Conservation (phyloP, 2,888 invertebrate species). For the Stenurella melanura region DNA sequence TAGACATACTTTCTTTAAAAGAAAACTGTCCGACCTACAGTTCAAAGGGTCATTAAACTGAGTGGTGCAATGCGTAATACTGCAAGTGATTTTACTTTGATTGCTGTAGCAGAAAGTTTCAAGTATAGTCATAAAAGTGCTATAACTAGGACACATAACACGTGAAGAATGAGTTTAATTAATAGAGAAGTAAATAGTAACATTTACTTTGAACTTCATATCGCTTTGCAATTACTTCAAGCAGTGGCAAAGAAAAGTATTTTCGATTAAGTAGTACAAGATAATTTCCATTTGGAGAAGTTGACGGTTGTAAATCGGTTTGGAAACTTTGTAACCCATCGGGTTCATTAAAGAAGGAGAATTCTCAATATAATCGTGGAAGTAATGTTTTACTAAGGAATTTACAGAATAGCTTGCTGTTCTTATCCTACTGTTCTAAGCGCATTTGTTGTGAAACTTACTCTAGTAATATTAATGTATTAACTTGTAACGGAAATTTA, state of each 20-base stretch:
- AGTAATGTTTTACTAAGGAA: not conserved
- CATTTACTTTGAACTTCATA: not conserved
- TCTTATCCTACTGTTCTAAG: not conserved
- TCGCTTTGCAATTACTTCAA: not conserved
- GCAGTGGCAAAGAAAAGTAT: not conserved
- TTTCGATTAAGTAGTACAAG: not conserved
- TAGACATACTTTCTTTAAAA: no score
- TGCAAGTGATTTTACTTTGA: not conserved
- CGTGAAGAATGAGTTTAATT: not conserved
- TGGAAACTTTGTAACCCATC: conserved; percentile 21
- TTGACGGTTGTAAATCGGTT: conserved; percentile 1
- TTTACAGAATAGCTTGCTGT: not conserved
- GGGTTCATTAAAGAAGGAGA: not conserved
- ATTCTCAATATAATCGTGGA: conserved; percentile 5
- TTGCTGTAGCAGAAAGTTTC: not conserved
- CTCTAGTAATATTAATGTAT: not conserved
- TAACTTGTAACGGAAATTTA: no score
- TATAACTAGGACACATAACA: not conserved
- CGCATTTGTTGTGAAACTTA: not conserved
- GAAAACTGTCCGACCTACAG: no score
- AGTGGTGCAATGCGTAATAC: not conserved
- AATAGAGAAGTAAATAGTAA: not conserved
- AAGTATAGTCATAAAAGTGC: no score
- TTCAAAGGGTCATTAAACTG: no score
- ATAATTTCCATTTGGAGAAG: not conserved